Evolutionary conservation across 2,797 vertebrate species (phyloP).

Genomic region (Erethizon dorsatum): DNA sequence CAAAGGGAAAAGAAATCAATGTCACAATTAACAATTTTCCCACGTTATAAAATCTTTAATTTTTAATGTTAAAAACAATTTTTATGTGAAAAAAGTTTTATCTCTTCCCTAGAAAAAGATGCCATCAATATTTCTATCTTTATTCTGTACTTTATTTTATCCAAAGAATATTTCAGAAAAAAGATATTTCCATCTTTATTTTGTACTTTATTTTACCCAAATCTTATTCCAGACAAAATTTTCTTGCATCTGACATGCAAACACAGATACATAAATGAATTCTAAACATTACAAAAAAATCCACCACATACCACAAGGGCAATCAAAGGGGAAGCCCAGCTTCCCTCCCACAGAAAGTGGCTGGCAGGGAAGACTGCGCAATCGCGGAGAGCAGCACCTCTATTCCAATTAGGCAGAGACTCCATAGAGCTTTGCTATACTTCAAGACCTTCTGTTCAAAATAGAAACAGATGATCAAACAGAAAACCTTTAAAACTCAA

Average conservation of each 20-base stretch:
- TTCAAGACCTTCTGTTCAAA: constrained; percentile 39
- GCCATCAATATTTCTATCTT: neutral
- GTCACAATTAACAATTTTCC: constrained; percentile 4
- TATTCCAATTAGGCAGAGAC: neutral
- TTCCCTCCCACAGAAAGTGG: neutral
- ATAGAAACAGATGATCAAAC: neutral
- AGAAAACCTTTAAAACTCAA: constrained; percentile 49
- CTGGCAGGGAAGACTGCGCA: neutral
- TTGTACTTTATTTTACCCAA: constrained; percentile 40
- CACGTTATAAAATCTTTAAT: constrained; percentile 18
- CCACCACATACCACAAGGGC: neutral
- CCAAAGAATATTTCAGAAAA: constrained; percentile 33
- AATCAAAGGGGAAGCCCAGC: neutral
- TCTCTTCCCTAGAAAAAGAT: constrained; percentile 1
- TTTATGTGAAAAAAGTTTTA: neutral
- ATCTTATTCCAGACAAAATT: neutral
- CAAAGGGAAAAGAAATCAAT: neutral
- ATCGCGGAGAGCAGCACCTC: neutral
- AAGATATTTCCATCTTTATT: neutral
- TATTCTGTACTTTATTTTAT: constrained; percentile 37
- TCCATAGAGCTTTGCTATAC: neutral
- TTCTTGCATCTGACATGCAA: neutral
- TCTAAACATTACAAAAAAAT: constrained; percentile 37
- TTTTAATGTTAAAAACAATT: constrained; percentile 49
- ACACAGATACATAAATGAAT: neutral